Base-by-base conservation (phyloP, 1,140 invertebrate genomes). In the Drosophila bipectinata region DNA sequence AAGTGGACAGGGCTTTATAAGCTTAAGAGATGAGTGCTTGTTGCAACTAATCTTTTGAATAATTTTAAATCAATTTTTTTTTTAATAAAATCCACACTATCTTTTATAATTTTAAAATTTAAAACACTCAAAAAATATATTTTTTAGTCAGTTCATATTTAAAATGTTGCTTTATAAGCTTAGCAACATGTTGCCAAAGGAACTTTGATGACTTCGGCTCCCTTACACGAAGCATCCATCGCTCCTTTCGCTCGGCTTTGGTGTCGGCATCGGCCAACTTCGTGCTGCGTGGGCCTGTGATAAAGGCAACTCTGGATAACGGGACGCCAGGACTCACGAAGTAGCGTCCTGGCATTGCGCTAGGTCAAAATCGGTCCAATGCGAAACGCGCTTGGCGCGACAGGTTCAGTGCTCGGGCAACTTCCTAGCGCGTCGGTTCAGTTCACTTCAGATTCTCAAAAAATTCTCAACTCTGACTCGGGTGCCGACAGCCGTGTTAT, bases 391-490 rank as follows among this genome's bases (percentile, higher is more conserved):
- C 79, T 72, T 73, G 68, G 56, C 64, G 69, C 54, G 64, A 48
- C 68, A 79, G 68, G 57, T 84, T 89, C 79, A 89, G 84, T 89
- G 85, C 84, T 89, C 84, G 84, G 85, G 69, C 84, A 89, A 89
- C 84, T 78, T 89, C 77, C 77, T 64, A 90, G 81, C 85, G 84
- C 84, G 84, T 89, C 85, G 84, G 83, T 88, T 83, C 60, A 74
- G 52, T 53, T 72, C 51, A 66, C 32, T 66, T 61, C 26, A 28
- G 6, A 28, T 28, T 28, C 26, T 7, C 5, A 6, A 28, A 6
- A 28, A 6, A 28, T 18, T 18, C 18, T 18, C 18, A 55, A 62
- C 69, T 47, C 39, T 10, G 4, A n/a, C 34, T 37, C 34, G 34
- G 34, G 10, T n/a, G 34, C 34, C 34, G 34, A 37, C 10, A 37